These are phyloP conservation scores for Morpho deidamia DNA, from an alignment of 2,888 invertebrate genomes.

Conservation along the genomic window DNA sequence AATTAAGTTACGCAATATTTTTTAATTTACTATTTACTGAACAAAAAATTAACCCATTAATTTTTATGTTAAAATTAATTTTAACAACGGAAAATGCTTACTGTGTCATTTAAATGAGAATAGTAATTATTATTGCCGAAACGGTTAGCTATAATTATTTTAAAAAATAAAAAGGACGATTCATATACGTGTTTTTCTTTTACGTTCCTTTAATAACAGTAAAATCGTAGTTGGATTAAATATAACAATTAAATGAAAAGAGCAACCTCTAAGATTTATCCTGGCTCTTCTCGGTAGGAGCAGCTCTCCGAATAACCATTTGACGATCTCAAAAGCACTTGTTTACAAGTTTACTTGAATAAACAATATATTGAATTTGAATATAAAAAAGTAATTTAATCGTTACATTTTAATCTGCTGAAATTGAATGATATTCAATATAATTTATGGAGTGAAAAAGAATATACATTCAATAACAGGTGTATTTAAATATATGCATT, in stretches of 20 bases:
- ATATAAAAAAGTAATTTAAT: too few relatives aligned
- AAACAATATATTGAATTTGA: too few relatives aligned
- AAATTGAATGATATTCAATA: background rate
- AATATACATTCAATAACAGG: too few relatives aligned
- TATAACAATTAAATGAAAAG: background rate
- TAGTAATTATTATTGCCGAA: slow-evolving; percentile 76
- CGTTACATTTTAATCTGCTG: background rate
- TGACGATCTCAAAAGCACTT: too few relatives aligned
- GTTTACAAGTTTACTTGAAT: too few relatives aligned
- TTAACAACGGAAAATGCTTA: slow-evolving; percentile 76
- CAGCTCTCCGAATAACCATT: too few relatives aligned
- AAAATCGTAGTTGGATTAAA: background rate
- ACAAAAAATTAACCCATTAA: slow-evolving; percentile 66
- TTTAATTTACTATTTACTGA: slow-evolving; percentile 51
- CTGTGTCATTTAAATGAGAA: slow-evolving; percentile 73
- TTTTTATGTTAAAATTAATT: slow-evolving; percentile 49
- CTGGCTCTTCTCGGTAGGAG: too few relatives aligned
- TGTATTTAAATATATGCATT: background rate
- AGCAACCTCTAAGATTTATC: too few relatives aligned
- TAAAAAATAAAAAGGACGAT: slow-evolving; percentile 78
- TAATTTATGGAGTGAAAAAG: too few relatives aligned
- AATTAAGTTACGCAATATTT: slow-evolving; percentile 59
- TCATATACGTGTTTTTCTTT: slow-evolving; percentile 55
- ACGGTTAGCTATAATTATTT: slow-evolving; percentile 80
- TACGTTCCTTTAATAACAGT: background rate